A percentile compares a stretch with the other conserved stretches of the same genome.
Evolutionary conservation across 2,888 invertebrate species (phyloP).

Genomic region (Actias luna): DNA sequence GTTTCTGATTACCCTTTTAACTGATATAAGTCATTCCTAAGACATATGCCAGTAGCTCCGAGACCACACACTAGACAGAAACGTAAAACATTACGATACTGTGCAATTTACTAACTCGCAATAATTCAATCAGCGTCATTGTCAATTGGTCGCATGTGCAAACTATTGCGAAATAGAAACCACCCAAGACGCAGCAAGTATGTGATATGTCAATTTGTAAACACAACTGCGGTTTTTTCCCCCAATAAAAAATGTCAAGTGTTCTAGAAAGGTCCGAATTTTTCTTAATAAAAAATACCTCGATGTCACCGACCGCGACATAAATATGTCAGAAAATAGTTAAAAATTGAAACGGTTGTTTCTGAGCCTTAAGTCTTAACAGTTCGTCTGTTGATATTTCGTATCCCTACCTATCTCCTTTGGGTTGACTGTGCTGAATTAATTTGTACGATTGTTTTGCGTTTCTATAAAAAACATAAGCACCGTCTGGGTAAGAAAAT

Average conservation of each 20-base stretch:
- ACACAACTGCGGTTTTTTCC: constrained; percentile 15
- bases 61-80: constrained; percentile 23
- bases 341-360: constrained; percentile 31
- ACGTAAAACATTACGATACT: constrained; percentile 17
- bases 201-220: constrained; percentile 20
- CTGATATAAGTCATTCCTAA: not conserved
- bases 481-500: constrained; percentile 14
- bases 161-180: constrained; percentile 18
- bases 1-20: not conserved
- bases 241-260: constrained; percentile 17
- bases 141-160: constrained; percentile 14
- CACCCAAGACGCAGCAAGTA: constrained; percentile 22
- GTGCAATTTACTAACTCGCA: constrained; percentile 12
- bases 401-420: constrained; percentile 32
- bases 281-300: constrained; percentile 20
- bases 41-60: constrained; percentile 9
- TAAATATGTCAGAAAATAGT: constrained; percentile 39
- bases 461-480: constrained; percentile 13
- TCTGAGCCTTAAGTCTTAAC: constrained; percentile 9
- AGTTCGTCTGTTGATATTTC: constrained; percentile 31
- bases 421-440: constrained; percentile 33
- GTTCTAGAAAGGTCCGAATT: constrained; percentile 5
- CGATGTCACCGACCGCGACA: constrained; percentile 26
- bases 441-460: constrained; percentile 27
- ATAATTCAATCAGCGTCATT: constrained; percentile 18